Evolutionary conservation across 2,888 invertebrate genomes (phyloP), one percentile per base, ranked within the genome.

Genomic region (Morinoia aosen): DNA sequence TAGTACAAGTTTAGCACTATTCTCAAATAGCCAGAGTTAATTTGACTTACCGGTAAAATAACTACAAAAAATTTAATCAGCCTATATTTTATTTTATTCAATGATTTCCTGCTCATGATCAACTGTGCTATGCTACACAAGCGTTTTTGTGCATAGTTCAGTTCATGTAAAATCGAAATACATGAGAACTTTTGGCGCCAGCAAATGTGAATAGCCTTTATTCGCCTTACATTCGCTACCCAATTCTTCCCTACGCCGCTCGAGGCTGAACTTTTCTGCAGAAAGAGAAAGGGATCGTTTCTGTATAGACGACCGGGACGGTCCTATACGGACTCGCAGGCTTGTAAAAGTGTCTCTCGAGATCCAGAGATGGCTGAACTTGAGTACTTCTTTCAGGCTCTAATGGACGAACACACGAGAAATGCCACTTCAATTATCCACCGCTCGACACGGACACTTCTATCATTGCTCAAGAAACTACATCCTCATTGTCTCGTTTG

Each of bases 331-430:
- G 91, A 56, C 48, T 91, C 40, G 91, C 39, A 91, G 19, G 12
- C 91, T 91, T 91, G 91, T 91, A 91, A 91, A 91, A 91, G 91
- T 91, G 91, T 91, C 91, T 19, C 91, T 91, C 91, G n/a, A 91
- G 91, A 91, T 56, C 91, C 91, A 91, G 91, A 39, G 91, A 91
- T 91, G 91, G 91, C 91, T 91, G 91, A 91, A 91, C 91, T 91
- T 91, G 91, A 91, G 91, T 91, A 40, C 91, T 91, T 91, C 91
- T 91, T 48, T 48, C 91, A 91, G 25, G 40, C 91, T 91, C 91
- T 91, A 91, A 91, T 91, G 91, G 91, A 91, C 48, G 91, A 56
- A 91, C 91, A 91, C 91, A 48, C 91, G 91, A 48, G 91, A 48
- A 39, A 91, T 48, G 25, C 90, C 91, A 91, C 91, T 91, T 91